These are phyloP conservation scores for Phalacrocorax pelagicus DNA, from an alignment of 2,113 vertebrate species.

Conservation along the genomic window DNA sequence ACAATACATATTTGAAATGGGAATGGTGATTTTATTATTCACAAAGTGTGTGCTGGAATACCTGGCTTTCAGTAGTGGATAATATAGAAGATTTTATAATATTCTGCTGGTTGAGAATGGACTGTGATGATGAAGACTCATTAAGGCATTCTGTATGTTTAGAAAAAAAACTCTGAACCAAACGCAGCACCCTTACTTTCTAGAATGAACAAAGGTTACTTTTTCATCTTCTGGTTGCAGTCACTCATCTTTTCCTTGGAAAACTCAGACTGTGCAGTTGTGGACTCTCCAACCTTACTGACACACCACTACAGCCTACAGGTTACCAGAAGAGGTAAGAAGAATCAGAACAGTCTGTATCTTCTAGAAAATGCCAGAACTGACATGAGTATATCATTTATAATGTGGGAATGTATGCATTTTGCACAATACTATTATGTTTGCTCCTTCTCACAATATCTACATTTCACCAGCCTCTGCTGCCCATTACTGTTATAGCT, in stretches of 20 bases:
- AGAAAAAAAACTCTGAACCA: background rate
- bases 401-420: background rate
- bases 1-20: background rate
- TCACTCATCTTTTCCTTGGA: background rate
- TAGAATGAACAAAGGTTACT: background rate
- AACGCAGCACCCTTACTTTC: background rate
- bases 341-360: background rate
- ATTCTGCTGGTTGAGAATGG: background rate
- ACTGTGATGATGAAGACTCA: background rate
- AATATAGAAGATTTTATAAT: background rate
- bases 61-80: background rate
- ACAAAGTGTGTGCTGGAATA: background rate
- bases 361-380: background rate
- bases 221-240: background rate
- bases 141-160: background rate
- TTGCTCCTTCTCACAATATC: background rate
- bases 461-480: background rate
- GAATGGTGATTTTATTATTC: background rate
- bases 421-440: background rate
- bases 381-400: background rate
- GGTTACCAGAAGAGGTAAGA: background rate
- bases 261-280: background rate
- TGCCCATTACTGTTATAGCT: background rate
- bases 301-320: background rate
- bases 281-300: background rate